phyloP scores from a whole-genome alignment of 1,140 invertebrate species.

The Rhopalosiphum padi region DNA sequence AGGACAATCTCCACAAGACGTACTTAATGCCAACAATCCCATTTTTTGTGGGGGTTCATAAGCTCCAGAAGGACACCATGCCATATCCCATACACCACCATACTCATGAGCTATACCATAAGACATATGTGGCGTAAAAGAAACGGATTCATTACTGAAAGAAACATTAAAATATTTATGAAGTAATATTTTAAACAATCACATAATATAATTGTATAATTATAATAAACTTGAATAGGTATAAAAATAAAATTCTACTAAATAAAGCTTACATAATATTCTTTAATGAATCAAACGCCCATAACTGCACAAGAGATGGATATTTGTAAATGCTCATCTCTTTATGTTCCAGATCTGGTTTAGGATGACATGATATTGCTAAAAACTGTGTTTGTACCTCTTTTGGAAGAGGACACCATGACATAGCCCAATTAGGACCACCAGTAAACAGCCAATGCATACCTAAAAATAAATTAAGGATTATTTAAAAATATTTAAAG shows the following conservation, averaged over 20 bases:
- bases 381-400: slow-evolving; percentile 63
- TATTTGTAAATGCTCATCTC: slow-evolving; percentile 63
- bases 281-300: slow-evolving; percentile 66
- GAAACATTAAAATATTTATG: neutral
- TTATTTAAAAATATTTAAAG: neutral
- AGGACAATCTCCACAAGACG: slow-evolving; percentile 70
- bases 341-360: slow-evolving; percentile 64
- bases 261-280: slow-evolving; percentile 62
- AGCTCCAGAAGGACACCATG: slow-evolving; percentile 79
- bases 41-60: slow-evolving; percentile 64
- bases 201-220: neutral
- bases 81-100: slow-evolving; percentile 74
- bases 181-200: neutral
- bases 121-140: slow-evolving; percentile 36
- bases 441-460: slow-evolving; percentile 65
- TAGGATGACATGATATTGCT: slow-evolving; percentile 66
- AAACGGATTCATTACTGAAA: neutral
- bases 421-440: slow-evolving; percentile 69
- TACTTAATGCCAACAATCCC: slow-evolving; percentile 75
- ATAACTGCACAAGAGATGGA: slow-evolving; percentile 69
- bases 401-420: slow-evolving; percentile 67
- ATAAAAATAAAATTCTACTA: neutral
- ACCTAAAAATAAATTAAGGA: slow-evolving; percentile 5
- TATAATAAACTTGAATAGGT: neutral
- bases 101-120: slow-evolving; percentile 68